Conservation (phyloP, 2,113 vertebrate species). For the Delphinapterus leucas region DNA sequence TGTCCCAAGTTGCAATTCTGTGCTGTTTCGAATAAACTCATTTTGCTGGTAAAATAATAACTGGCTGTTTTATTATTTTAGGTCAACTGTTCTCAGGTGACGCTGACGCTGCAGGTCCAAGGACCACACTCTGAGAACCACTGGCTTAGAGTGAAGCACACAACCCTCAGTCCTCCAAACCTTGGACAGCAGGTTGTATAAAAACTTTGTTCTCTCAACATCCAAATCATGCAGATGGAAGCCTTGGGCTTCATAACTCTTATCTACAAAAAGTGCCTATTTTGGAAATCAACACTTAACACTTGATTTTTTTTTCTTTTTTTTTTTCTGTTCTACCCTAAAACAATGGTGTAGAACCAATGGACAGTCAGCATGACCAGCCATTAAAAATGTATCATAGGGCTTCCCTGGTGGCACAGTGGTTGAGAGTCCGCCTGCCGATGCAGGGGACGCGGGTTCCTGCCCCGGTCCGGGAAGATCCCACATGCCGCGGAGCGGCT, state of each 20-base stretch:
- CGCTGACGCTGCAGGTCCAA: background rate
- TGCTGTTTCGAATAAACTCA: too few species aligned
- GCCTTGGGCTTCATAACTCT: background rate
- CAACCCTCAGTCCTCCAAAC: background rate
- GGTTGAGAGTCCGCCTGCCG: too few species aligned
- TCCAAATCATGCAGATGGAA: background rate
- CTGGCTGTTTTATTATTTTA: too few species aligned
- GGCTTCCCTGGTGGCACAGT: too few species aligned
- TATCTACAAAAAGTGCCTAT: background rate
- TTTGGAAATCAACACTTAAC: background rate
- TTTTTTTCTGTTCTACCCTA: background rate
- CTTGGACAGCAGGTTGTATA: background rate
- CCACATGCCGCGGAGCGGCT: too few species aligned
- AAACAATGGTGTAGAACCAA: background rate
- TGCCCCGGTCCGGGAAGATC: too few species aligned
- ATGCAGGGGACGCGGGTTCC: too few species aligned
- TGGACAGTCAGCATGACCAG: background rate
- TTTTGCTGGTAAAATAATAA: too few species aligned
- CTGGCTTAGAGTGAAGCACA: background rate
- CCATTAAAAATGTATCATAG: background rate
- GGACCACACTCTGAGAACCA: background rate
- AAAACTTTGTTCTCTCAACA: background rate
- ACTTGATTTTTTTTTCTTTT: background rate
- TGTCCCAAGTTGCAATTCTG: too few species aligned
- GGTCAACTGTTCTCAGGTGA: background rate